A percentile compares a stretch with the other conserved stretches of the same genome.
Evolutionary conservation across 2,113 vertebrate species (phyloP).

Genomic region (Menidia beryllina): DNA sequence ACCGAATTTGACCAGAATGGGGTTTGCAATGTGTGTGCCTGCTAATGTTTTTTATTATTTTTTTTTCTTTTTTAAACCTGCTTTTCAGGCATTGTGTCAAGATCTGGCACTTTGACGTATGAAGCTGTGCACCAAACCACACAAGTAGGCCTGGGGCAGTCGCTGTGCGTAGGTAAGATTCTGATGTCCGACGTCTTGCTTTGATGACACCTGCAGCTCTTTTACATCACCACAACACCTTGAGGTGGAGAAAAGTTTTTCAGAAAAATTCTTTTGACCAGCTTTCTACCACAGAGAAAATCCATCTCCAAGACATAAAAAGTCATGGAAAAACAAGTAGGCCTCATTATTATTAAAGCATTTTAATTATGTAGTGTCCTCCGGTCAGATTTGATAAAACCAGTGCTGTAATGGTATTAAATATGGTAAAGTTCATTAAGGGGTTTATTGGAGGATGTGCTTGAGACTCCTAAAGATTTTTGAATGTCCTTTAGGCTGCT

Average conservation of each 20-base stretch:
- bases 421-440: conserved; percentile 71
- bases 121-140: conserved; percentile 99
- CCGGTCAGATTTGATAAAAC: conserved; percentile 66
- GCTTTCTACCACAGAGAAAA: conserved; percentile 27
- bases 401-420: conserved; percentile 52
- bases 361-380: conserved; percentile 65
- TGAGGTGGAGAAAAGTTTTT: neutral
- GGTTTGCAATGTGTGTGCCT: neutral
- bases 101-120: conserved; percentile 96
- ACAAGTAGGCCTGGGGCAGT: conserved; percentile 96
- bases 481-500: conserved; percentile 55
- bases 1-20: neutral
- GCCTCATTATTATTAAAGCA: conserved; percentile 67
- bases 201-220: conserved; percentile 1
- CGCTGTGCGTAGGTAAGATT: conserved; percentile 91
- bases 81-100: conserved; percentile 92
- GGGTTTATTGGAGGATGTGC: conserved; percentile 63
- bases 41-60: neutral
- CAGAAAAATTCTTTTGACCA: conserved; percentile 27
- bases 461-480: conserved; percentile 47
- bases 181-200: conserved; percentile 9
- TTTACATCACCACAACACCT: conserved; percentile 4
- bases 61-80: neutral
- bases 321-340: conserved; percentile 54
- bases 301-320: conserved; percentile 33